Percentiles rank a stretch among this genome's conserved stretches.
These are phyloP conservation scores for Spicauda simplicius DNA, from an alignment of 2,888 invertebrate genomes.

Conservation along the genomic window DNA sequence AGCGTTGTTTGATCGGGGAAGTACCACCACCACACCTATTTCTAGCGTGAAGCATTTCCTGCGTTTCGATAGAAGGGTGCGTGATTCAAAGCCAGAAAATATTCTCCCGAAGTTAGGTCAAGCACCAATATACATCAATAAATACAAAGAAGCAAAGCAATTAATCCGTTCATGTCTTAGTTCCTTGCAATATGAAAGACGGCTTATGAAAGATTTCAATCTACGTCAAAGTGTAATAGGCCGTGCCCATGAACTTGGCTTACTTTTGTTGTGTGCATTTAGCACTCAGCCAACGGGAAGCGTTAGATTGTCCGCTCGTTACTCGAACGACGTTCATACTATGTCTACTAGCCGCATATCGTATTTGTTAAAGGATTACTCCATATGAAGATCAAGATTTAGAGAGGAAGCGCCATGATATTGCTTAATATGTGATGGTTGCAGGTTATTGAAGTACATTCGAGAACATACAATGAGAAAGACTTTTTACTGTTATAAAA, in stretches of 20 bases:
- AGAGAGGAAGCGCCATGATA: background rate
- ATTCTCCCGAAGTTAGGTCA: no score
- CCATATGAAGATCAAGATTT: background rate
- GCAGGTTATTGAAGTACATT: no score
- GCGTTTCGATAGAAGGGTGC: no score
- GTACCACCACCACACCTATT: no score
- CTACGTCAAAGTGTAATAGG: conserved; percentile 17
- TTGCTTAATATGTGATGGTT: no score
- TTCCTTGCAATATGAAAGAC: background rate
- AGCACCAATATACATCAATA: no score
- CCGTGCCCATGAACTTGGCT: conserved; percentile 61
- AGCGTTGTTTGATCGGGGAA: no score
- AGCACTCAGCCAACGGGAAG: conserved; percentile 65
- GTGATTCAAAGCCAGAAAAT: no score
- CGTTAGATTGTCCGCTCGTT: conserved; percentile 67
- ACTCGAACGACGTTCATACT: conserved; percentile 56
- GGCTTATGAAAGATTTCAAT: conserved; percentile 19
- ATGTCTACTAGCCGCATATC: background rate
- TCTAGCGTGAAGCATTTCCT: no score
- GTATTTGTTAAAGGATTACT: conserved; percentile 10
- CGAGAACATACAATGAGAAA: no score
- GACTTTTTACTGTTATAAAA: no score
- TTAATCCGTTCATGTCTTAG: conserved; percentile 3
- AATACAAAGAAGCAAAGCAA: no score
- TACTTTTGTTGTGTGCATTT: conserved; percentile 48